phyloP scores from a whole-genome alignment of 2,888 invertebrate genomes.

The Drosophila engyochracea region DNA sequence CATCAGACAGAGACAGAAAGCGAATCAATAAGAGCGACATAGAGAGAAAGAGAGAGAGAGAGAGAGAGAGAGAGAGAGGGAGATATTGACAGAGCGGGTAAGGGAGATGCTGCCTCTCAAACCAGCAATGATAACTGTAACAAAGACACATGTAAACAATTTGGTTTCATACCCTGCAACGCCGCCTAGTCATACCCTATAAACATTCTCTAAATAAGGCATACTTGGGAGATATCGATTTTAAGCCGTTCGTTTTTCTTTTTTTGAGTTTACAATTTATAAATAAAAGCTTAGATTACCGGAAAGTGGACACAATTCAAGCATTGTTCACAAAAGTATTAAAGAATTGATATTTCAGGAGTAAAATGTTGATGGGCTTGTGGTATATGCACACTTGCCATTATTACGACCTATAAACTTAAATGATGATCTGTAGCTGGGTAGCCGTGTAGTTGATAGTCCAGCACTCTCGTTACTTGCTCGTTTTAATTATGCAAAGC shows the following conservation, averaged over 20 bases:
- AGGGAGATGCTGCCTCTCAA: conserved; percentile 8
- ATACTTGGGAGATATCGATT: background rate
- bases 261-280: background rate
- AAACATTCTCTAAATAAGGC: background rate
- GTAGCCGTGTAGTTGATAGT: background rate
- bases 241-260: background rate
- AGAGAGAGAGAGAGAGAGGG: background rate
- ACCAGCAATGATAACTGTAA: conserved; percentile 78
- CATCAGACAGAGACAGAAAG: background rate
- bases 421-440: background rate
- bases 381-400: background rate
- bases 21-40: background rate
- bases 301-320: background rate
- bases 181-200: conserved; percentile 29
- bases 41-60: no score
- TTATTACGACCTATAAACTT: background rate
- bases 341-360: background rate
- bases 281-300: background rate
- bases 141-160: conserved; percentile 78
- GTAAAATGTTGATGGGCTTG: no score
- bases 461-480: background rate
- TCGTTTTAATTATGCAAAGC: conserved; percentile 77
- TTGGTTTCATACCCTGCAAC: conserved; percentile 51
- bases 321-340: background rate
- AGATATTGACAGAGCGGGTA: background rate